Evolutionary conservation across 2,888 invertebrate genomes (phyloP).

Genomic region (Thalpophila matura): DNA sequence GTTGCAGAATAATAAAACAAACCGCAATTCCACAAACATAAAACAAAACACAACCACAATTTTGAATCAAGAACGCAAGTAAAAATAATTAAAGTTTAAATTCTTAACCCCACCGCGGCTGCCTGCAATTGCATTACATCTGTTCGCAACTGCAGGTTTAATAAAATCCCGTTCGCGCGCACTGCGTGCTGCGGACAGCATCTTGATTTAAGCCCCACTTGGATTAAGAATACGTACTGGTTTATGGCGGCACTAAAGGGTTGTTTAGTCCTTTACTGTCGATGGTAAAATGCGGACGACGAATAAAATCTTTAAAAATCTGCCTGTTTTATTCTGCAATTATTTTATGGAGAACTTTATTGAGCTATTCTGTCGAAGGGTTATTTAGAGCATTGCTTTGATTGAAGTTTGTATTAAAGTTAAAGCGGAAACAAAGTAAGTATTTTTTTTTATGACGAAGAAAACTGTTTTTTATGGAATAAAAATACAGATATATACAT

Average conservation of each 20-base stretch:
- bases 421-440: not conserved
- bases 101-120: slow-evolving; percentile 52
- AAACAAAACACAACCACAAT: slow-evolving; percentile 26
- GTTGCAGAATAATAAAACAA: too few relatives aligned
- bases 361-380: slow-evolving; percentile 11
- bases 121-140: slow-evolving; percentile 60
- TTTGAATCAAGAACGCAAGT: slow-evolving; percentile 47
- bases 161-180: slow-evolving; percentile 61
- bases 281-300: slow-evolving; percentile 51
- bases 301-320: slow-evolving; percentile 47
- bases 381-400: slow-evolving; percentile 19
- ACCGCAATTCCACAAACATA: slow-evolving; percentile 3
- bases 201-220: slow-evolving; percentile 67
- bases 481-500: too few relatives aligned
- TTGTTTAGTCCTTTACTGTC: slow-evolving; percentile 60
- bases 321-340: slow-evolving; percentile 42
- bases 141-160: slow-evolving; percentile 63
- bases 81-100: slow-evolving; percentile 64
- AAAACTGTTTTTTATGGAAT: too few relatives aligned
- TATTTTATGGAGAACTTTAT: slow-evolving; percentile 50
- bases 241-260: slow-evolving; percentile 65
- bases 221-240: slow-evolving; percentile 64
- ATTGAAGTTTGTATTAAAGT: slow-evolving; percentile 21
- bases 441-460: too few relatives aligned
- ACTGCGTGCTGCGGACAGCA: slow-evolving; percentile 64